Percentiles rank a stretch among this genome's conserved stretches.
phyloP scores from a whole-genome alignment of 1,140 invertebrate genomes.

The Cherax destructor region DNA sequence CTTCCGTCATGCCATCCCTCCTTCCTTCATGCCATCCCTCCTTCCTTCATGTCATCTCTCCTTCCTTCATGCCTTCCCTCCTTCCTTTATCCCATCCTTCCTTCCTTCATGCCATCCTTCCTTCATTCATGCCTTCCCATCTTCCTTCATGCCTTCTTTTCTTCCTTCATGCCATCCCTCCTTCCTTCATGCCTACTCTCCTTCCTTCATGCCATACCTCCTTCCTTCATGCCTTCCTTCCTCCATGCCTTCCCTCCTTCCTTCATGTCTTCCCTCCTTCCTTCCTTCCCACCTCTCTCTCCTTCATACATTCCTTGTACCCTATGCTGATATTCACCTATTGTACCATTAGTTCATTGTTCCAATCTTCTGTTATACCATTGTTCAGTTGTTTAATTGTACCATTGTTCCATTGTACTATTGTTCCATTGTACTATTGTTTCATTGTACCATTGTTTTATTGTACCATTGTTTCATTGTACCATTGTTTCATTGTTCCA shows the following conservation, averaged over 20 bases:
- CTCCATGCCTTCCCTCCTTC: not conserved
- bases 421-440: not conserved
- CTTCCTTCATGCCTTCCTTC: not conserved
- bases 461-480: not conserved
- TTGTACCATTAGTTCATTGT: not conserved
- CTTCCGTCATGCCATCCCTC: not conserved
- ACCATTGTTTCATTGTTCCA: not conserved
- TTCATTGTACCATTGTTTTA: not conserved
- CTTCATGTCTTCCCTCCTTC: not conserved
- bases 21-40: not conserved
- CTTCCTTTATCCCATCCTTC: no score
- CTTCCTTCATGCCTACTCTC: not conserved
- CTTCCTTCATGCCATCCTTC: no score
- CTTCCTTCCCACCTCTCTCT: not conserved
- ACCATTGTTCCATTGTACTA: not conserved
- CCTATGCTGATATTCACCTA: not conserved
- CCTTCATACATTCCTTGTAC: not conserved
- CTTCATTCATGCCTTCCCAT: no score
- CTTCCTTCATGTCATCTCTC: not conserved
- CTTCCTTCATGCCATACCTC: not conserved
- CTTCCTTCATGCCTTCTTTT: no score
- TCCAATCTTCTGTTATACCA: not conserved
- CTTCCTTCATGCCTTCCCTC: not conserved
- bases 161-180: not conserved
- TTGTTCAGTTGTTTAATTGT: not conserved